Conservation (phyloP, 2,888 invertebrate genomes). For the Myopa testacea region DNA sequence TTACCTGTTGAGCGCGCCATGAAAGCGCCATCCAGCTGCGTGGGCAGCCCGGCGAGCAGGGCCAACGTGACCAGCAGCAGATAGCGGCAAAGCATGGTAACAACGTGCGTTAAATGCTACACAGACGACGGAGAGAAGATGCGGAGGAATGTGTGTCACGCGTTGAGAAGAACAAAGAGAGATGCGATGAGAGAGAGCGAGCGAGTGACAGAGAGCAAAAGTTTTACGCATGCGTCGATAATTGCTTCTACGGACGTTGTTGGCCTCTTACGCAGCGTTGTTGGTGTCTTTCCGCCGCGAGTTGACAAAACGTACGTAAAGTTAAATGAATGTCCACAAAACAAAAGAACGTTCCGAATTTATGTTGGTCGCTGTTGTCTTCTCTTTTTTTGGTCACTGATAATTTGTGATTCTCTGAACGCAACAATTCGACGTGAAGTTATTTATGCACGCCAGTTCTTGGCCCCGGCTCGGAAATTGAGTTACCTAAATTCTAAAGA, state of each 20-base stretch:
- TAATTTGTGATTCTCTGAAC: slow-evolving; percentile 11
- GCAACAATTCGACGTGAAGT: slow-evolving; percentile 34
- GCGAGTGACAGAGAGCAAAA: neutral
- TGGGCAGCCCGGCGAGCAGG: slow-evolving; percentile 54
- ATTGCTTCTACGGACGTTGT: neutral
- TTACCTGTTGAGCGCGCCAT: slow-evolving; percentile 62
- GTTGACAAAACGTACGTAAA: too few relatives aligned
- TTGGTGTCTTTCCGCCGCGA: neutral
- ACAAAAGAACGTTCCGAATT: slow-evolving; percentile 1
- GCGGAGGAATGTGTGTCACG: slow-evolving; percentile 56
- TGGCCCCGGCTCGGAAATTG: slow-evolving; percentile 6
- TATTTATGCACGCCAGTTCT: slow-evolving; percentile 22
- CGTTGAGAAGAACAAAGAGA: neutral
- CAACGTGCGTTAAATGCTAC: slow-evolving; percentile 36
- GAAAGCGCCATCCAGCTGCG: slow-evolving; percentile 60
- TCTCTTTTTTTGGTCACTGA: neutral
- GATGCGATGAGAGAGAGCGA: neutral
- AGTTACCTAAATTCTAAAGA: slow-evolving; percentile 22
- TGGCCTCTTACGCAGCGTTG: neutral
- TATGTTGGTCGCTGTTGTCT: neutral
- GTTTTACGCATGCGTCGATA: neutral
- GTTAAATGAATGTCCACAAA: too few relatives aligned
- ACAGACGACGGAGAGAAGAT: neutral
- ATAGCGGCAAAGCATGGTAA: slow-evolving; percentile 58
- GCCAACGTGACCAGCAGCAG: slow-evolving; percentile 55